A percentile compares a stretch with the other conserved stretches of the same genome.
phyloP scores from a whole-genome alignment of 1,140 invertebrate genomes.

The Brachionus calyciflorus region DNA sequence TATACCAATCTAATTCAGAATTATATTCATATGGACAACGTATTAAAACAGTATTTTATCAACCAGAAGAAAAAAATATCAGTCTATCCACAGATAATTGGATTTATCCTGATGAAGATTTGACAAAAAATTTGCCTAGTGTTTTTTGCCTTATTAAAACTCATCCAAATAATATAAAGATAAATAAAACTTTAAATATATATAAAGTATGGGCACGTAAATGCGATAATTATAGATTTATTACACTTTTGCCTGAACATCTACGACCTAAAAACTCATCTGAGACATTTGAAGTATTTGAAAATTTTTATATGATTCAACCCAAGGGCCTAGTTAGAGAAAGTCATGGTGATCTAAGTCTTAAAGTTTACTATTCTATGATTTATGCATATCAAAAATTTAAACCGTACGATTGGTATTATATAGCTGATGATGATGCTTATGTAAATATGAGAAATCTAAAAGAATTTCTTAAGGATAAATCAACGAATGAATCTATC shows the following conservation, averaged over 20 bases:
- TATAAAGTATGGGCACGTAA: conserved; percentile 4
- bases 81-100: too few relatives aligned
- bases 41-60: too few relatives aligned
- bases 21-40: too few relatives aligned
- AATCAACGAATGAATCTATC: conserved; percentile 50
- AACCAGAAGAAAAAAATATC: too few relatives aligned
- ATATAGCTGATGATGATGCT: conserved; percentile 92
- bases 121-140: not conserved
- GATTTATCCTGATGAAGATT: too few relatives aligned
- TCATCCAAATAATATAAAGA: conserved; percentile 9
- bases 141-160: conserved; percentile 19
- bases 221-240: conserved; percentile 26
- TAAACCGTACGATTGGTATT: conserved; percentile 73
- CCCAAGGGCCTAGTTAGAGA: not conserved
- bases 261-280: not conserved
- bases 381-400: conserved; percentile 62
- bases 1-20: too few relatives aligned
- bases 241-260: conserved; percentile 8
- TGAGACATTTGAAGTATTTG: conserved; percentile 12
- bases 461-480: conserved; percentile 54
- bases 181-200: not conserved
- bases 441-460: conserved; percentile 66
- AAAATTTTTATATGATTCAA: conserved; percentile 9
- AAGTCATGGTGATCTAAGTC: not conserved
- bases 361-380: not conserved